Conservation (phyloP, 2,113 vertebrate species). For the Cygnus buccinator region DNA sequence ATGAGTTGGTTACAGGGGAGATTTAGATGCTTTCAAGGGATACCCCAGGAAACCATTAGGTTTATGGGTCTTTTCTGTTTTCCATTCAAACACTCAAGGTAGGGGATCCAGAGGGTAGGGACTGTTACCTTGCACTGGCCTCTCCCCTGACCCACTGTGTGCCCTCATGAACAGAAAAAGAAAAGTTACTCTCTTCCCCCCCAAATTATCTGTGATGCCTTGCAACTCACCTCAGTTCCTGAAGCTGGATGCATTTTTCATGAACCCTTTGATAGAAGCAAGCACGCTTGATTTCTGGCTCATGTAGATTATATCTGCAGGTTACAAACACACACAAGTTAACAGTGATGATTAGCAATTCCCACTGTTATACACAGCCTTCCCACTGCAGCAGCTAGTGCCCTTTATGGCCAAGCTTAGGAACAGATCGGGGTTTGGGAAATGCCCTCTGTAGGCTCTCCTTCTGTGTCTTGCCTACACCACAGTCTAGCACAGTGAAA, state of each 20-base stretch:
- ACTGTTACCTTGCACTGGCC: not conserved
- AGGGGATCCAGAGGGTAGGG: not conserved
- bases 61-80: accelerated
- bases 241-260: slow-evolving; percentile 72
- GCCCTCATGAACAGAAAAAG: not conserved
- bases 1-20: not conserved
- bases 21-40: not conserved
- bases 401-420: not conserved
- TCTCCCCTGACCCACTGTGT: not conserved
- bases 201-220: not conserved
- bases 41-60: not conserved
- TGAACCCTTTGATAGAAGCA: slow-evolving; percentile 19
- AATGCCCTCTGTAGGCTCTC: not conserved
- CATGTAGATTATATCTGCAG: slow-evolving; percentile 75
- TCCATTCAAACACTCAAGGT: not conserved
- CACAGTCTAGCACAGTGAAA: not conserved
- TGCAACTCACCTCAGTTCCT: slow-evolving; percentile 81
- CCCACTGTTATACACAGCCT: not conserved
- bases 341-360: not conserved
- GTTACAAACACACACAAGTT: not conserved
- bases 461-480: not conserved
- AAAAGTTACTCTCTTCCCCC: not conserved
- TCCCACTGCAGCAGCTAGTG: not conserved
- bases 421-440: not conserved
- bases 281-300: slow-evolving; percentile 42